Conservation (phyloP, 2,797 vertebrate species). For the Menidia menidia region DNA sequence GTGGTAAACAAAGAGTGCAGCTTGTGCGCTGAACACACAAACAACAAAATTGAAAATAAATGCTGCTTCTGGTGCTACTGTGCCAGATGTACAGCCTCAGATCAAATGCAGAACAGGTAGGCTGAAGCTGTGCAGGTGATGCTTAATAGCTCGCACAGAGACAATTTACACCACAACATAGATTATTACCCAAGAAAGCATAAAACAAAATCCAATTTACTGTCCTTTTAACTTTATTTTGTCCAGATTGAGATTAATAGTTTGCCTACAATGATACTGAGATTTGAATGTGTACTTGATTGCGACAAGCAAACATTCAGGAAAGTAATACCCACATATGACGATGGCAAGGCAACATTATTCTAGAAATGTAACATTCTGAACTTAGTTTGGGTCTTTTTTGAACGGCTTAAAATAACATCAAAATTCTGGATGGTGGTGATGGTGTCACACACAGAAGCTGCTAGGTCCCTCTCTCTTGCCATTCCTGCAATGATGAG, state of each 20-base stretch:
- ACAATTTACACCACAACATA: conserved; percentile 14
- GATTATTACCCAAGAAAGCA: conserved; percentile 6
- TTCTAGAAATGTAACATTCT: neutral
- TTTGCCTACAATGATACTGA: neutral
- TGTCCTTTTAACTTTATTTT: neutral
- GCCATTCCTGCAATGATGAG: conserved; percentile 35
- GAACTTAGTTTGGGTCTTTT: neutral
- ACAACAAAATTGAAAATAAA: conserved; percentile 15
- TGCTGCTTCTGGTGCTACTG: conserved; percentile 10
- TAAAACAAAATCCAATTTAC: neutral
- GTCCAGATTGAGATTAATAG: conserved; percentile 2
- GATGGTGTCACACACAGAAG: neutral
- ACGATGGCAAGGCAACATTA: no score
- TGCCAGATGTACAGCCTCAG: conserved; percentile 1
- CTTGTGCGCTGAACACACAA: neutral
- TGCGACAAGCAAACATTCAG: neutral
- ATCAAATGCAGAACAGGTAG: conserved; percentile 15
- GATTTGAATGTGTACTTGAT: neutral
- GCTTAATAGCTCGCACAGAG: neutral
- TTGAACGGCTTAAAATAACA: neutral
- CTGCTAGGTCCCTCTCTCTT: conserved; percentile 18
- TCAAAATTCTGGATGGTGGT: neutral
- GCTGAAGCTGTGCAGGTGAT: neutral
- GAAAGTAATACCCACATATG: no score
- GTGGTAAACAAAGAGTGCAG: conserved; percentile 25